These are phyloP conservation scores for Globodera rostochiensis DNA, from an alignment of 1,140 invertebrate species.

Conservation along the genomic window DNA sequence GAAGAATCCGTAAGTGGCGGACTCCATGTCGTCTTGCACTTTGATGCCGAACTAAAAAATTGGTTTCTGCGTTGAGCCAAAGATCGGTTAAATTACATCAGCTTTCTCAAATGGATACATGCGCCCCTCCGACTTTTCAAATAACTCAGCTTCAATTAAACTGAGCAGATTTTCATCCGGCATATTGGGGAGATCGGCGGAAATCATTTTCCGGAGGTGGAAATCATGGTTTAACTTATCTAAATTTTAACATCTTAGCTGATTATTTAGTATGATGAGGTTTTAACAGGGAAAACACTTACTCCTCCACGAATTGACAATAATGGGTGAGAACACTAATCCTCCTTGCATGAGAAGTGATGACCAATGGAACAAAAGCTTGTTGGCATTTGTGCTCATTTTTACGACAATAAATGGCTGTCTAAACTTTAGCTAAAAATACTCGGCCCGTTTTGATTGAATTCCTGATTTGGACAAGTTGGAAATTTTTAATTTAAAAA, in stretches of 20 bases:
- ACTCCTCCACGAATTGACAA: not conserved
- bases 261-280: no score
- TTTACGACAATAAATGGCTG: not conserved
- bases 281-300: not conserved
- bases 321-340: not conserved
- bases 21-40: conserved; percentile 26
- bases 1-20: conserved; percentile 19
- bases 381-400: not conserved
- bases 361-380: not conserved
- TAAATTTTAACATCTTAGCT: not conserved
- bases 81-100: conserved; percentile 10
- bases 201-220: not conserved
- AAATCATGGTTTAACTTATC: conserved; percentile 2
- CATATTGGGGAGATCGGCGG: conserved; percentile 19
- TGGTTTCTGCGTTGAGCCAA: not conserved
- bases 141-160: conserved; percentile 22
- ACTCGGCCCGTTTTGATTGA: no score
- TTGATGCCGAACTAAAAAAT: conserved; percentile 23
- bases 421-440: no score
- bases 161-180: conserved; percentile 9
- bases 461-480: no score
- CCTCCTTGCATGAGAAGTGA: not conserved
- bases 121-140: not conserved
- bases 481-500: no score
- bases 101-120: conserved; percentile 10